Conservation (phyloP, 1,140 invertebrate species). For the Meloidogyne hapla region DNA sequence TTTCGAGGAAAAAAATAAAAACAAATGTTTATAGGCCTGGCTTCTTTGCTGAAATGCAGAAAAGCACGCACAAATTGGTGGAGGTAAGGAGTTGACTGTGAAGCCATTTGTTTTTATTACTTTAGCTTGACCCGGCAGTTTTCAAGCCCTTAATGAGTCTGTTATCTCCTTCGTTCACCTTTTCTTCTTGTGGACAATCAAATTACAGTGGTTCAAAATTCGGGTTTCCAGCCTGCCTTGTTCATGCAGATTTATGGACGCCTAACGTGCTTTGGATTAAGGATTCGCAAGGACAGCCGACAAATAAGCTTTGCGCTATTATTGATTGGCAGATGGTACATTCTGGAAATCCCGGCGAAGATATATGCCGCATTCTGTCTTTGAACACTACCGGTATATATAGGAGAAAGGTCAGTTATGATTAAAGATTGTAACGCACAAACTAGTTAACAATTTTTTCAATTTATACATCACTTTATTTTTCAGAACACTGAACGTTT, state of each 20-base stretch:
- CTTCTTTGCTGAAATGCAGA: neutral
- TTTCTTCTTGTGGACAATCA: neutral
- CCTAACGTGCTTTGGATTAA: constrained; percentile 47
- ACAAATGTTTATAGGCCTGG: neutral
- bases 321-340: constrained; percentile 51
- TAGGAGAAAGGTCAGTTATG: constrained; percentile 28
- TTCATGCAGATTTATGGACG: constrained; percentile 51
- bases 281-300: constrained; percentile 35
- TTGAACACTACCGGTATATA: constrained; percentile 46
- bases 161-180: constrained; percentile 1
- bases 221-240: constrained; percentile 40
- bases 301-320: constrained; percentile 32
- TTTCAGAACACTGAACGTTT: constrained; percentile 40
- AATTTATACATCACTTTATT: neutral
- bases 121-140: neutral
- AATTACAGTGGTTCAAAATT: constrained; percentile 16
- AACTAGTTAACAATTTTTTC: too few relatives aligned
- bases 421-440: too few relatives aligned
- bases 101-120: constrained; percentile 8
- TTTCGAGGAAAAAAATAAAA: neutral
- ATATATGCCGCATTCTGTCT: constrained; percentile 39
- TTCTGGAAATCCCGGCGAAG: constrained; percentile 47
- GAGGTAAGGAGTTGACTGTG: neutral
- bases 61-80: neutral
- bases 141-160: neutral